Base-by-base conservation (phyloP, 2,888 invertebrate genomes). In the Liopterus haemorrhoidalis region DNA sequence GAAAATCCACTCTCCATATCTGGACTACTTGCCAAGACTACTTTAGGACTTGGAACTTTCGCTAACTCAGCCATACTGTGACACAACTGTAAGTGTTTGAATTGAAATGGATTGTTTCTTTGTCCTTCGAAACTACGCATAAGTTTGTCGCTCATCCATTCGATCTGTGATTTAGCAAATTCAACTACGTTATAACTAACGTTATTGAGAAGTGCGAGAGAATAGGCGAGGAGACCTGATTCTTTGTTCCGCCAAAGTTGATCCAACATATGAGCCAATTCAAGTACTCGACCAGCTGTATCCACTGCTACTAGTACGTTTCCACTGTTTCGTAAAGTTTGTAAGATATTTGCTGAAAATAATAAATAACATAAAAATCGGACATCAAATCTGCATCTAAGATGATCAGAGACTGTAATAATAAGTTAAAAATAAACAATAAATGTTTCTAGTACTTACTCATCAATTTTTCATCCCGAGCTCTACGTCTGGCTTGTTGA, bases 111-210 rank as follows among this genome's bases (percentile, higher is more conserved):
- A 72, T 95, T 96, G 59, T 87, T 89, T 43, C 93, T 76, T 0
- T 88, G 88, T 0, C 88, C 89, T 65, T 92, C 91, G 63, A 92
- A 91, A 40, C 85, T 85, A 49, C 92, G 81, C 75, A 96, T 93
- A 28, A 99, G 71, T 63, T 96, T 97, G 62, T 99, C 97, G 63
- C 94, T 94, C 99, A 99, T 99, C 99, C 97, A 99, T 70, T 99
- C 99, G 54, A 99, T 94, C 77, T 87, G 94, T 0, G 94, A 94
- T 67, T 97, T 99, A 2, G 99, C 97, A 69, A 97, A 97, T 68
- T 97, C 97, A 2, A 97, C 90, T 0, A 97, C 97, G 64, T 97
- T 97, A 61, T 95, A 97, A 64, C 94, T 92, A 48, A 99, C 95
- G 64, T 97, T 95, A 57, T 91, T 97, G 2, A 99, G 72, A 42